Conservation (phyloP, 1,140 invertebrate species). For the Limonius californicus region DNA sequence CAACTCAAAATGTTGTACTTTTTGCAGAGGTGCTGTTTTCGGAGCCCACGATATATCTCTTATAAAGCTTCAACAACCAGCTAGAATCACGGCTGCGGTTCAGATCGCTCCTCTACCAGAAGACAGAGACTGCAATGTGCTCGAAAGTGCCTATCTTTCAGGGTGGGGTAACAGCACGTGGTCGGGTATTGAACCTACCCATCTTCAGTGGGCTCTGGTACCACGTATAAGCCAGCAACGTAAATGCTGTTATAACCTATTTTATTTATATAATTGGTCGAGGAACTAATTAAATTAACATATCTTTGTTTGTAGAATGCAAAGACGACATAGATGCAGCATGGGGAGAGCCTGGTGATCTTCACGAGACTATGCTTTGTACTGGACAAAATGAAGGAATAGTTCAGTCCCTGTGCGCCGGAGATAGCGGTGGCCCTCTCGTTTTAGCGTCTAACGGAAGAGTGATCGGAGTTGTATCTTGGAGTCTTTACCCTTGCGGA, state of each 20-base stretch:
- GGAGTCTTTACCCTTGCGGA: slow-evolving; percentile 67
- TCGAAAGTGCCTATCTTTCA: neutral
- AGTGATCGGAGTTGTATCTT: slow-evolving; percentile 65
- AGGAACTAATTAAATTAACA: too few relatives aligned
- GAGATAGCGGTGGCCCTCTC: slow-evolving; percentile 58
- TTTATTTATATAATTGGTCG: too few relatives aligned
- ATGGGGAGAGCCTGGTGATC: slow-evolving; percentile 26
- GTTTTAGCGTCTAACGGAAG: slow-evolving; percentile 37
- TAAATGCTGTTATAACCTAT: neutral
- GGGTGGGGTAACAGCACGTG: too few relatives aligned
- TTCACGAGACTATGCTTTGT: slow-evolving; percentile 53
- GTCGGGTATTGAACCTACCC: too few relatives aligned
- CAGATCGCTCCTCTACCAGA: neutral
- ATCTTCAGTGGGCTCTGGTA: too few relatives aligned
- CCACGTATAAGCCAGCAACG: neutral
- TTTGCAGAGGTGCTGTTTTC: neutral
- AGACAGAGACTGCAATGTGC: neutral
- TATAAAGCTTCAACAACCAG: neutral
- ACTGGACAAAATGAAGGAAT: slow-evolving; percentile 49
- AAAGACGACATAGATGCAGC: slow-evolving; percentile 24
- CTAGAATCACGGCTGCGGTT: neutral
- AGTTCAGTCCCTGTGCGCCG: slow-evolving; percentile 49
- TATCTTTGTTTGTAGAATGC: slow-evolving; percentile 32
- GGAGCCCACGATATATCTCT: neutral
- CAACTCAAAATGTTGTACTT: too few relatives aligned